Evolutionary conservation across 2,888 invertebrate species (phyloP), one percentile per base, ranked within the genome.

Genomic region (Hydraecia micacea): DNA sequence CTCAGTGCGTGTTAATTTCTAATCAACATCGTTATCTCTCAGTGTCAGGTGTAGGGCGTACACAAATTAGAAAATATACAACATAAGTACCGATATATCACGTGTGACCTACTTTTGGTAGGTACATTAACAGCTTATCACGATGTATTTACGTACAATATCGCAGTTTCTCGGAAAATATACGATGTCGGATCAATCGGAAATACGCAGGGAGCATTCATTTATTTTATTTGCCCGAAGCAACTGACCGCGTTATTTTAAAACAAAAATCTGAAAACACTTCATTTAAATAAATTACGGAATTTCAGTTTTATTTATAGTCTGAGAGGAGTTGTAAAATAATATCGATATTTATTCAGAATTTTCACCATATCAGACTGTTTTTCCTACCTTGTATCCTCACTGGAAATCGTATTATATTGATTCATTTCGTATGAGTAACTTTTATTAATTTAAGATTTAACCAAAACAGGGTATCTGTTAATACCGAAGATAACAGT

Each of bases 51-150:
- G 79, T 77, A 79, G n/a, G 67, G 65, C 28, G 79, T 74, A 80
- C 68, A 81, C 69, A 77, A 86, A 76, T 84, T 84, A 79, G 75
- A 79, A 77, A 83, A 81, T 83, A 71, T 71, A 84, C 71, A 71
- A 81, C 80, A 78, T 55, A 76, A 71, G 80, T 78, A 77, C 69
- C 46, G 36, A 87, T 85, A 88, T 81, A 83, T 85, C 86, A 83
- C 68, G 46, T 68, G 70, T 89, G 89, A 86, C 88, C 88, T 67
- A 88, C 72, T 86, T 89, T 55, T 21, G 36, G 71, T 42, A 65
- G 68, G 66, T 78, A 86, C 73, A 66, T 84, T 67, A 79, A 83
- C 85, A 76, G 60, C 84, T 89, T 88, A 89, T 89, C 88, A 77
- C 74, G 39, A 21, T 71, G 18, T 80, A 87, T 83, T 87, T 87